Conservation (phyloP, 2,797 vertebrate genomes). For the Sciurus carolinensis region DNA sequence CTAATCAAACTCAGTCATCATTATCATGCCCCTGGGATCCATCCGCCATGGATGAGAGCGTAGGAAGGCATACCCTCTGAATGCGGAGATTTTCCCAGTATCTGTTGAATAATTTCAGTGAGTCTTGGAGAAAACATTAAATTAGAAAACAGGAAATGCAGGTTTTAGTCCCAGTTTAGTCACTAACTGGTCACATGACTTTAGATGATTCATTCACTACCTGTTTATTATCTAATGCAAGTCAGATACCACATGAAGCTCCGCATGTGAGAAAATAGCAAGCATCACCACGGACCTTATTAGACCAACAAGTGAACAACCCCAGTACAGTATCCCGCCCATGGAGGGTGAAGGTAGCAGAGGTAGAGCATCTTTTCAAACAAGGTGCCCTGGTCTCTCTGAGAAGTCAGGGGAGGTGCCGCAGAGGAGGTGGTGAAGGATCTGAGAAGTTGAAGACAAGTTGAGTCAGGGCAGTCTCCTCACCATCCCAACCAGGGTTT, state of each 20-base stretch:
- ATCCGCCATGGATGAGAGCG: not conserved
- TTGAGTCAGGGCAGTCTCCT: not conserved
- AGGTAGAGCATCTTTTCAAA: not conserved
- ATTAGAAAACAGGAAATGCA: not conserved
- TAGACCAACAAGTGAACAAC: not conserved
- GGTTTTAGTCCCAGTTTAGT: not conserved
- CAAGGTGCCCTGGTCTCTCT: not conserved
- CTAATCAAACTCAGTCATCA: not conserved
- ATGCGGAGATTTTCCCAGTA: not conserved
- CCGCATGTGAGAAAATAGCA: not conserved
- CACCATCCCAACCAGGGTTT: not conserved
- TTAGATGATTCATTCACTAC: not conserved
- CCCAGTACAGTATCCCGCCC: not conserved
- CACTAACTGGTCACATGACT: not conserved
- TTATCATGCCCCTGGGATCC: not conserved
- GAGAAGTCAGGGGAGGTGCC: not conserved
- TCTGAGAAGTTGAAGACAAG: not conserved
- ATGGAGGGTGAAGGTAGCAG: not conserved
- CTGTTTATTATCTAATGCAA: not conserved
- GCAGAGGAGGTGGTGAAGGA: not conserved
- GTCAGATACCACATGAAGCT: not conserved
- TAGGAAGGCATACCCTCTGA: not conserved
- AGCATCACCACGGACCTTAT: not conserved
- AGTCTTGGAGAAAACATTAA: not conserved
- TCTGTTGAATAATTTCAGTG: not conserved